These are phyloP conservation scores for Scotopteryx bipunctaria DNA, from an alignment of 2,888 invertebrate genomes.

Conservation along the genomic window DNA sequence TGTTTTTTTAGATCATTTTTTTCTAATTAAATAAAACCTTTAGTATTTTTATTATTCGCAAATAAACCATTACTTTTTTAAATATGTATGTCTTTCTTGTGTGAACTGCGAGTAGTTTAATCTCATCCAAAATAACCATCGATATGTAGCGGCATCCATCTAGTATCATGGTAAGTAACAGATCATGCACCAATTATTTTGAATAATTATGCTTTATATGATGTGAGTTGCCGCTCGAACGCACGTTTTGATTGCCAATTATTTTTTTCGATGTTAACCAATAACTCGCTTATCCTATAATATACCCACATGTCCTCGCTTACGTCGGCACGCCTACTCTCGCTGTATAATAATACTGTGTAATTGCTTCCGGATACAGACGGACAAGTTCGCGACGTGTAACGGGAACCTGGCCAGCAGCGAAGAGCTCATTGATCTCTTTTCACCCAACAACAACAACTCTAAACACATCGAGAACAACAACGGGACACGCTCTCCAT, in stretches of 20 bases:
- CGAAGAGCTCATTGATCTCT: conserved; percentile 60
- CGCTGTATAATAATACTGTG: conserved; percentile 33
- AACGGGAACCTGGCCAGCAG: conserved; percentile 56
- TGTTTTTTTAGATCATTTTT: not conserved
- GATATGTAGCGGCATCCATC: conserved; percentile 11
- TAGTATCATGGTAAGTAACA: conserved; percentile 18
- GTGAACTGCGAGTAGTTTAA: no score
- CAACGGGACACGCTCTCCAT: conserved; percentile 60
- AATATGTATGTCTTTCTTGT: not conserved
- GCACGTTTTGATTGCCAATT: conserved; percentile 25
- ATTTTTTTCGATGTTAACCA: conserved; percentile 8
- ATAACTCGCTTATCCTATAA: conserved; percentile 1
- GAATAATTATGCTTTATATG: conserved; percentile 12
- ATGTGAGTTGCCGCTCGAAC: conserved; percentile 9
- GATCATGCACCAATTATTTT: conserved; percentile 12
- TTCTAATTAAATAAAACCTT: no score
- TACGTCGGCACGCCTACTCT: not conserved
- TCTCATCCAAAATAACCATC: conserved; percentile 3
- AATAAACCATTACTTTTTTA: no score
- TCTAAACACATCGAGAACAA: conserved; percentile 63
- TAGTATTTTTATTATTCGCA: no score
- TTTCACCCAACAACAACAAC: conserved; percentile 50
- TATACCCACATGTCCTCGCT: not conserved
- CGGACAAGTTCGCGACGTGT: conserved; percentile 40
- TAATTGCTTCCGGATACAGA: conserved; percentile 52